phyloP scores from a whole-genome alignment of 2,797 vertebrate species.

The Linurgus olivaceus region DNA sequence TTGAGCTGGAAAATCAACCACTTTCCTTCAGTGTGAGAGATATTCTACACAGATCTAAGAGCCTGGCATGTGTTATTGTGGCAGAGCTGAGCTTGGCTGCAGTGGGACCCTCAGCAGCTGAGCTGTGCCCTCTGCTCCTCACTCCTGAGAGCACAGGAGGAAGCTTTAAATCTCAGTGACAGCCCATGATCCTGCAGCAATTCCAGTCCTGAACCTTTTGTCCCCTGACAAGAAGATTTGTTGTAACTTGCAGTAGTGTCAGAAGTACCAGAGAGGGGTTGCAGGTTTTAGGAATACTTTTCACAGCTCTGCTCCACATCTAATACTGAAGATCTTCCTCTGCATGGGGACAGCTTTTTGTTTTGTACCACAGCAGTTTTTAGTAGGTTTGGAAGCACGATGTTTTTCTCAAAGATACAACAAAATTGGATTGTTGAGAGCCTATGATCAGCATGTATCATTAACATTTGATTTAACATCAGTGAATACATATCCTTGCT shows the following conservation, averaged over 20 bases:
- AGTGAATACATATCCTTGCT: not conserved
- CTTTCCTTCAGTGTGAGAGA: not conserved
- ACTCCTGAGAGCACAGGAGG: not conserved
- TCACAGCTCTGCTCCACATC: not conserved
- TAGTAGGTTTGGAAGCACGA: not conserved
- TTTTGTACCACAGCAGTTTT: not conserved
- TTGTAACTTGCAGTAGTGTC: not conserved
- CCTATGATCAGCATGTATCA: not conserved
- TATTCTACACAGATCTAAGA: not conserved
- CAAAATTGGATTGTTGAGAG: not conserved
- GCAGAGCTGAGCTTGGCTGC: not conserved
- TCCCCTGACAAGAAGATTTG: not conserved
- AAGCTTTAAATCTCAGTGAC: not conserved
- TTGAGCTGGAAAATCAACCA: not conserved
- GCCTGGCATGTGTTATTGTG: accelerated
- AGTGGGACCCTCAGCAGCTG: not conserved
- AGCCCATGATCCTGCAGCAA: not conserved
- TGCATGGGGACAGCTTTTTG: not conserved
- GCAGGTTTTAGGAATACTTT: not conserved
- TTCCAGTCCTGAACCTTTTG: not conserved
- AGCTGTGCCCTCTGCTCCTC: not conserved
- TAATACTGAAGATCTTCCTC: not conserved
- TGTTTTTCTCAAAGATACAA: not conserved
- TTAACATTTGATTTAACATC: not conserved
- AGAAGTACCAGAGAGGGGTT: not conserved